A percentile compares a stretch with the other conserved stretches of the same genome.
phyloP scores from a whole-genome alignment of 2,888 invertebrate species.

The Pristionchus entomophagus region DNA sequence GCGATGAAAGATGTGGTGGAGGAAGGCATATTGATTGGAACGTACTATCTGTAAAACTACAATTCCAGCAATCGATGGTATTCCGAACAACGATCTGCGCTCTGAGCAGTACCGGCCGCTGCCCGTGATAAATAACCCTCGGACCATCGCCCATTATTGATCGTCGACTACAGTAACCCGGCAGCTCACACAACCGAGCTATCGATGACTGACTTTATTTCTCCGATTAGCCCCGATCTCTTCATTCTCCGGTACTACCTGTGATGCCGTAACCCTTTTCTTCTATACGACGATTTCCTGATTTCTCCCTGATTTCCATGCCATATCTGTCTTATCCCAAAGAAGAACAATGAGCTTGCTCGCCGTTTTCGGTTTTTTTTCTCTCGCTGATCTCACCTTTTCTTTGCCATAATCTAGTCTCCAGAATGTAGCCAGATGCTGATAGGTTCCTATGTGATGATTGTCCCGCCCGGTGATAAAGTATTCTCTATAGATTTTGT shows the following conservation, averaged over 20 bases:
- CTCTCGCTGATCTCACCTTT: not conserved
- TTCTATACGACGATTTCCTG: not conserved
- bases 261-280: not conserved
- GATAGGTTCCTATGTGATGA: not conserved
- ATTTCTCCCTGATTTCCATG: not conserved
- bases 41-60: too few species aligned
- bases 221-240: not conserved
- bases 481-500: not conserved
- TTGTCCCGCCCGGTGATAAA: not conserved
- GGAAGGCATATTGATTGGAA: too few species aligned
- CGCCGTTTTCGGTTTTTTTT: not conserved
- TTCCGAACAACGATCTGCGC: conserved; percentile 42
- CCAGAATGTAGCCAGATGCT: not conserved
- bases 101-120: conserved; percentile 39
- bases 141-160: conserved; percentile 22
- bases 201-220: conserved; percentile 6
- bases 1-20: too few species aligned
- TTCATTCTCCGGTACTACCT: not conserved
- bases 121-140: not conserved
- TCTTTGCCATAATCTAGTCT: conserved; percentile 8
- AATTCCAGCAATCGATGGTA: conserved; percentile 45
- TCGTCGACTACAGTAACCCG: not conserved
- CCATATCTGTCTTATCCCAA: conserved; percentile 14
- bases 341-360: conserved; percentile 23
- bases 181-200: not conserved